phyloP scores from a whole-genome alignment of 2,888 invertebrate genomes.

The Thymelicus lineola region DNA sequence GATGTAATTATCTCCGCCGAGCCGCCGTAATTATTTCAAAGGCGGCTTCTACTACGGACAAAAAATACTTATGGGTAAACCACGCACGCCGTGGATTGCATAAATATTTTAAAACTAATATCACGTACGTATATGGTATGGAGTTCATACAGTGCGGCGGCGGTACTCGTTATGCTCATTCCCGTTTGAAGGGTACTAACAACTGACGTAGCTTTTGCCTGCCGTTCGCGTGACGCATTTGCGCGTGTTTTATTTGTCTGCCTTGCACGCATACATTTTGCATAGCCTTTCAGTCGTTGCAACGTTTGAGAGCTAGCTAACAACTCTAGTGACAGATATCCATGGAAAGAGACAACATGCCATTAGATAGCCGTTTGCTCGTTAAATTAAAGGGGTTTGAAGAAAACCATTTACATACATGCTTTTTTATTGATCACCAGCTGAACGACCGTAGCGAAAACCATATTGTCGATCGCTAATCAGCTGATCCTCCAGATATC shows the following conservation, averaged over 20 bases:
- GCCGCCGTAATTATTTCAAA: constrained; percentile 25
- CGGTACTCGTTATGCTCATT: neutral
- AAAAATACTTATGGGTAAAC: constrained; percentile 11
- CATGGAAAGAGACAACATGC: too few species aligned
- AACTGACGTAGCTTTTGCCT: neutral
- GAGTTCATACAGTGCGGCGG: neutral
- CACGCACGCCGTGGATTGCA: constrained; percentile 2
- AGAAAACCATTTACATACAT: too few species aligned
- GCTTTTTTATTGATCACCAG: too few species aligned
- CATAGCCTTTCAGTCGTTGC: neutral
- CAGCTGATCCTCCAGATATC: too few species aligned
- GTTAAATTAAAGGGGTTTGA: too few species aligned
- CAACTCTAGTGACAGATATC: too few species aligned
- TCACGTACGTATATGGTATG: neutral
- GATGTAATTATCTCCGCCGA: constrained; percentile 22
- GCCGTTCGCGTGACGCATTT: neutral
- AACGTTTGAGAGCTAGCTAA: too few species aligned
- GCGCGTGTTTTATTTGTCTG: neutral
- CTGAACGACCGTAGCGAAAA: too few species aligned
- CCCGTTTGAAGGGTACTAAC: neutral
- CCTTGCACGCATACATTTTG: neutral
- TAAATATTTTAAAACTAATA: constrained; percentile 3
- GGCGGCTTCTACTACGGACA: constrained; percentile 12
- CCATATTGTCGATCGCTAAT: too few species aligned
- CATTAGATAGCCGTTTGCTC: too few species aligned